Conservation (phyloP, 2,797 vertebrate genomes). For the Gambusia yucatana region DNA sequence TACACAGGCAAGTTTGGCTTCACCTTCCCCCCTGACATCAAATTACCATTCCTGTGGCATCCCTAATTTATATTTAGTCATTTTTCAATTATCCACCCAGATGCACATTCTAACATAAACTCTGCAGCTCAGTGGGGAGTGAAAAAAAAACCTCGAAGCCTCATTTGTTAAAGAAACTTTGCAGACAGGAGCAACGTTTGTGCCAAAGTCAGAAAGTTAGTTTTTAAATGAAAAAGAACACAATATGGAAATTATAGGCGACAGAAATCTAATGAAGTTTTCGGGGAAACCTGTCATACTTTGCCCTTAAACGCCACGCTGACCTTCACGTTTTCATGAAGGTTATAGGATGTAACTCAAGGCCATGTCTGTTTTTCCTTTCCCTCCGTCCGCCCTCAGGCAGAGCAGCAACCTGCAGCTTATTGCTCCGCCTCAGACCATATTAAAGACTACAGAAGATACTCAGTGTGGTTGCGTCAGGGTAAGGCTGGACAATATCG, state of each 20-base stretch:
- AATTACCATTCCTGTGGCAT: slow-evolving; percentile 33
- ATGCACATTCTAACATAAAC: slow-evolving; percentile 61
- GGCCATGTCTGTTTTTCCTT: slow-evolving; percentile 10
- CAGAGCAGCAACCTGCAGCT: slow-evolving; percentile 49
- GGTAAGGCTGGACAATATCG: slow-evolving; percentile 53
- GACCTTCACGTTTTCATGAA: slow-evolving; percentile 6
- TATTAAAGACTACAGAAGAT: slow-evolving; percentile 78
- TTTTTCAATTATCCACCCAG: slow-evolving; percentile 69
- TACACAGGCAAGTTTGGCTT: neutral
- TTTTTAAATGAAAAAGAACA: neutral
- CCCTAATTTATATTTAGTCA: slow-evolving; percentile 51
- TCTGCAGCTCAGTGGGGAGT: slow-evolving; percentile 46
- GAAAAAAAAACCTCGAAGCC: slow-evolving; percentile 40
- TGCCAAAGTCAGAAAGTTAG: slow-evolving; percentile 37
- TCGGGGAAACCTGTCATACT: neutral
- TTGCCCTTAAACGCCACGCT: slow-evolving; percentile 6
- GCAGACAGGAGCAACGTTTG: too few relatives aligned
- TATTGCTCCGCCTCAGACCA: slow-evolving; percentile 61
- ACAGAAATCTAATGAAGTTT: neutral
- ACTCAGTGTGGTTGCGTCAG: slow-evolving; percentile 49
- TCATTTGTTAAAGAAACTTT: slow-evolving; percentile 42
- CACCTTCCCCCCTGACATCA: slow-evolving; percentile 25
- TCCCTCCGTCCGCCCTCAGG: slow-evolving; percentile 7
- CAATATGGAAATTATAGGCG: neutral
- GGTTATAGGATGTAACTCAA: slow-evolving; percentile 26